A percentile compares a stretch with the other conserved stretches of the same genome.
Conservation (phyloP, 2,113 vertebrate genomes). For the Corythornis madagascariensis region DNA sequence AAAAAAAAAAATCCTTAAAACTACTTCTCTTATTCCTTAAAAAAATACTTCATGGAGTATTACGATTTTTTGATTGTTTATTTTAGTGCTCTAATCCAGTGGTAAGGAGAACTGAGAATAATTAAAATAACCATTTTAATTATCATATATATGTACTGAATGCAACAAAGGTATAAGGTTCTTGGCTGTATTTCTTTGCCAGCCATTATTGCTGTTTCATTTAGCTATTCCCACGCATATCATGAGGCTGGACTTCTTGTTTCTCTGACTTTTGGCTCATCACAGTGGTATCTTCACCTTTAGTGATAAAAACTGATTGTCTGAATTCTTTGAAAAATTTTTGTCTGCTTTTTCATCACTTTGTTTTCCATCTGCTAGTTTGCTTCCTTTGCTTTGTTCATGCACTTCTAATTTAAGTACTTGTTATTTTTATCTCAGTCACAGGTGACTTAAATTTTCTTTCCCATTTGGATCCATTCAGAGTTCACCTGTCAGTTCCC, state of each 20-base stretch:
- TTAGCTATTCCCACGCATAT: not conserved
- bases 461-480: not conserved
- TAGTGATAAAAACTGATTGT: not conserved
- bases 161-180: not conserved
- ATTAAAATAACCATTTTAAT: not conserved
- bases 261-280: not conserved
- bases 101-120: not conserved
- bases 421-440: slow-evolving; percentile 3
- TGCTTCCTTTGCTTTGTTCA: slow-evolving; percentile 27
- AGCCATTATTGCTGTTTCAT: not conserved
- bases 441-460: slow-evolving; percentile 14
- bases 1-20: not conserved
- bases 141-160: not conserved
- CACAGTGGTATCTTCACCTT: not conserved
- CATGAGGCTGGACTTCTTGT: not conserved
- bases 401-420: not conserved
- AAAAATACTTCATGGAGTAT: not conserved
- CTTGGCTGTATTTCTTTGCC: not conserved
- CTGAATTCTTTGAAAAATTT: not conserved
- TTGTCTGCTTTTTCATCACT: not conserved
- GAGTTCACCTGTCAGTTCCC: not conserved
- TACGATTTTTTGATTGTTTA: not conserved
- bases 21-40: not conserved
- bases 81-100: not conserved
- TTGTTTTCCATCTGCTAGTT: not conserved